A percentile compares a stretch with the other conserved stretches of the same genome.
Conservation (phyloP, 64 coral and sea anemone genomes). For the Platygyra sinensis region DNA sequence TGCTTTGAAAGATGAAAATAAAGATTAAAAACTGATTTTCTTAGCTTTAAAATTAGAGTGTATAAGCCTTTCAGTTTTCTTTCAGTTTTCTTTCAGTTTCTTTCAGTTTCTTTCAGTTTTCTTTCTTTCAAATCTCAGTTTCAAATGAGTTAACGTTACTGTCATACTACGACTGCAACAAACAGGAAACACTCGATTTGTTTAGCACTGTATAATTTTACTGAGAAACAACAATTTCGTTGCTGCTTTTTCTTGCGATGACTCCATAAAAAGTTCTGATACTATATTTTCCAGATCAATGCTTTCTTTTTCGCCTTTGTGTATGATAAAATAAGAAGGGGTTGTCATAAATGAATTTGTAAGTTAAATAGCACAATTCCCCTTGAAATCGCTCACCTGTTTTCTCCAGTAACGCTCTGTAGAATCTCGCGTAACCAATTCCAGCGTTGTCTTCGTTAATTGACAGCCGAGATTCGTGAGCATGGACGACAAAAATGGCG, state of each 20-base stretch:
- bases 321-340: background rate
- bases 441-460: constrained; percentile 71
- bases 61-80: no score
- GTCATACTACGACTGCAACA: background rate
- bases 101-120: background rate
- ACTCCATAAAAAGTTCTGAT: no score
- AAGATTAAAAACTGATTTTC: background rate
- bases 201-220: background rate
- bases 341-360: background rate
- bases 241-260: no score
- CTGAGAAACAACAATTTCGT: background rate
- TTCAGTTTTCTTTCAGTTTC: no score
- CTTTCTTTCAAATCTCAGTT: background rate
- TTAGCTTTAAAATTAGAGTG: no score
- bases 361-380: background rate
- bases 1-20: background rate
- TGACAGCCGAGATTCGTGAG: constrained; percentile 70
- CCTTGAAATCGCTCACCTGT: constrained; percentile 27
- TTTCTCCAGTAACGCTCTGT: constrained; percentile 30
- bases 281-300: no score
- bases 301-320: background rate
- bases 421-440: constrained; percentile 68
- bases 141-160: background rate
- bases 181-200: background rate
- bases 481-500: constrained; percentile 86